Base-by-base conservation (phyloP, 2,113 vertebrate species). In the Galeopterus variegatus region DNA sequence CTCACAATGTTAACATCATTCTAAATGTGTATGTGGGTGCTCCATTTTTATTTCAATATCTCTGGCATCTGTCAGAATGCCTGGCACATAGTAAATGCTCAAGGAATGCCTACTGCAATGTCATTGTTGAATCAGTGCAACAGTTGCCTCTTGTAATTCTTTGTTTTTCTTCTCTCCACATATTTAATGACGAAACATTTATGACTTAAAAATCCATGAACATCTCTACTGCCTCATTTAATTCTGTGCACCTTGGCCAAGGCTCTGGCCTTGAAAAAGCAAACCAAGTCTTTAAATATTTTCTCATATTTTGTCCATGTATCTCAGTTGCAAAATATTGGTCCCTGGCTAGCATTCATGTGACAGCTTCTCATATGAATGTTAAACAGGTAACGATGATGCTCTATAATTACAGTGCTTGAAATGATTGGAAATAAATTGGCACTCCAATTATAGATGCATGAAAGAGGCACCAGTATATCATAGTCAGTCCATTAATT, bases 391-490 rank as follows among this genome's bases (percentile, higher is more conserved):
- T 98, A 98, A 93, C 62, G 93, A 98, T 98, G 98, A 99, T 99
- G 98, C 97, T 97, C 96, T 98, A 97, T 99, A 99, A 99, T 99
- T 99, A 99, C 97, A 98, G 98, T 98, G 98, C 98, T 98, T 97
- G 98, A 98, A 99, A 98, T 98, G 98, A 99, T 98, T 98, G 98
- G 98, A 98, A 99, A 99, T 98, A 99, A 99, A 99, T 99, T 99
- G 99, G 97, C 97, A 98, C 97, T 98, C 96, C 98, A 98, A 98
- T 99, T 99, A 99, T 91, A 98, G 98, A 99, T 98, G 98, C 97
- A 98, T 93, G 98, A 98, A 98, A 98, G 98, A 98, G 92, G 93
- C 50, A 82, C 97, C 97, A 98, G 98, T 98, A 98, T 98, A 99
- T 99, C 98, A 98, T 97, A 98, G 97, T 98, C 98, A 98, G 97